Base-by-base conservation (phyloP, 2,797 vertebrate genomes). In the Sebastiscus tertius region DNA sequence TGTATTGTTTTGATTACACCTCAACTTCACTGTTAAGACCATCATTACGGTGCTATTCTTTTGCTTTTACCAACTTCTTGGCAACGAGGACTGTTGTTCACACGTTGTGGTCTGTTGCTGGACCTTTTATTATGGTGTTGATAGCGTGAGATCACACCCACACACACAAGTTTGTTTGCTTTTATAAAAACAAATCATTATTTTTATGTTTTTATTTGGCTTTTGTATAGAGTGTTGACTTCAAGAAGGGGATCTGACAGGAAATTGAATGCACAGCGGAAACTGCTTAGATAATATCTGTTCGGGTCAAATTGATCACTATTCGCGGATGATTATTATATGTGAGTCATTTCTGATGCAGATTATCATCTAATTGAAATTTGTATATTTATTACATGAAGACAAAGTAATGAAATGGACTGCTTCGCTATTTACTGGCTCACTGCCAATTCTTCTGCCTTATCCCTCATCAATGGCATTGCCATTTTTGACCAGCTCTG, bases 1-100 rank as follows among this genome's bases (percentile, higher is more conserved):
- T 88, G 55, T 54, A 60, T 36, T 76, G 27, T 46, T 62, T 49
- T 64, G 29, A 79, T 82, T 67, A 63, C 14, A 54, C 64, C 54
- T 79, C 60, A 69, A 58, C 56, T 42, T 80, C 5, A 39, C 55
- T 56, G 49, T 77, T 79, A 49, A 46, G 26, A 60, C n/a, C 75
- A 70, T 77, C 22, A 79, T 72, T 16, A 56, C 8, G 6, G 18
- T 56, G 3, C 39, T 3, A 1, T 56, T 68, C 26, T 54, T 0
- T 22, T 13, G 22, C 33, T 62, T 74, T 65, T 75, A 12, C 9
- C 55, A 62, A 34, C 29, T 26, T 20, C 24, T 56, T 63, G 11
- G 16, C 24, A 61, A 70, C 9, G 4, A 77, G 2, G 14, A 72
- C 31, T 59, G 49, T 13, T 58, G 24, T 52, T 76, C 5, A 74